Evolutionary conservation across 2,888 invertebrate genomes (phyloP).

Genomic region (Pammene fasciana): DNA sequence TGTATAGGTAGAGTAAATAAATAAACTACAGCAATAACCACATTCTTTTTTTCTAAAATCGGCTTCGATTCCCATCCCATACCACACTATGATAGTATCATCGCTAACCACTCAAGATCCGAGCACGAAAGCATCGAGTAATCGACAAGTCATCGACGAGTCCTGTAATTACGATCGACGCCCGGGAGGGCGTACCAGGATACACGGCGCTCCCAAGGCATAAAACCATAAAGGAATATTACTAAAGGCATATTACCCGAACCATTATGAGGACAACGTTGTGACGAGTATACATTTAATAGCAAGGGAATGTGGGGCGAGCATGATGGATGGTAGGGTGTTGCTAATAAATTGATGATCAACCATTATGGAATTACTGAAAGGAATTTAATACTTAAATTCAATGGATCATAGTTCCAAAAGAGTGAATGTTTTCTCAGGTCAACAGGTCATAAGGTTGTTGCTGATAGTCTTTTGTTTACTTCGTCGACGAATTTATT

Average conservation of each 20-base stretch:
- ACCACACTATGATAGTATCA: conserved; percentile 9
- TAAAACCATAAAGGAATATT: conserved; percentile 36
- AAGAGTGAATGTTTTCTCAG: background rate
- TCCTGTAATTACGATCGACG: conserved; percentile 37
- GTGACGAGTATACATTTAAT: conserved; percentile 33
- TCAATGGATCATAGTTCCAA: conserved; percentile 12
- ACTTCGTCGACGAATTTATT: too few species aligned
- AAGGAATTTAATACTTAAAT: conserved; percentile 10
- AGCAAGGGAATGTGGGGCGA: conserved; percentile 18
- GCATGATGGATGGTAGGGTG: conserved; percentile 33
- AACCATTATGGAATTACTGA: conserved; percentile 18
- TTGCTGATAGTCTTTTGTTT: background rate
- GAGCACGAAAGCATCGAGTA: conserved; percentile 34
- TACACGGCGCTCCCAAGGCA: conserved; percentile 36
- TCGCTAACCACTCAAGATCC: conserved; percentile 30
- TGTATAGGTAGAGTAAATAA: too few species aligned
- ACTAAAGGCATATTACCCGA: conserved; percentile 28
- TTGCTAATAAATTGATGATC: conserved; percentile 27
- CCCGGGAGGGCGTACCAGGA: conserved; percentile 40
- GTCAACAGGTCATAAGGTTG: background rate
- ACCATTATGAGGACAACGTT: conserved; percentile 32
- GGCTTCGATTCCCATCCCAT: conserved; percentile 11
- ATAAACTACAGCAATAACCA: too few species aligned
- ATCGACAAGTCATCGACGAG: conserved; percentile 40
- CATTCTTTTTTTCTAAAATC: background rate